These are phyloP conservation scores for Dendrocincla tyrannina DNA, from an alignment of 2,797 vertebrate species.

Conservation along the genomic window DNA sequence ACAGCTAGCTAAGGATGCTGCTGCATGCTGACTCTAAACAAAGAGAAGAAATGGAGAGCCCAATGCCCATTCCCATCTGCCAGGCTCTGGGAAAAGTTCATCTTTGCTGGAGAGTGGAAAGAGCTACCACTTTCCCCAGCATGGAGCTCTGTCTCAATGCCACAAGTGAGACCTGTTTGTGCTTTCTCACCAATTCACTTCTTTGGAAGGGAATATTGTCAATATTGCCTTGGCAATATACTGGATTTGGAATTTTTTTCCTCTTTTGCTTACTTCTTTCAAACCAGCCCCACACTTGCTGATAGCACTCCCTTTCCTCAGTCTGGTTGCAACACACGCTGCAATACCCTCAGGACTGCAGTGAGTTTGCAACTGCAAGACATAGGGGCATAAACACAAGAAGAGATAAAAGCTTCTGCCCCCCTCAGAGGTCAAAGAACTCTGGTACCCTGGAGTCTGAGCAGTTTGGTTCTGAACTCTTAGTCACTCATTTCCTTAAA, in stretches of 20 bases:
- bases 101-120: background rate
- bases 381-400: background rate
- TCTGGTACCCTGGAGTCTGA: background rate
- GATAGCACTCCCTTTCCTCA: background rate
- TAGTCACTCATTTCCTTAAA: background rate
- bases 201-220: background rate
- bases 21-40: background rate
- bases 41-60: background rate
- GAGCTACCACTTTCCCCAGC: background rate
- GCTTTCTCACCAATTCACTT: background rate
- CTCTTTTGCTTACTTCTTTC: background rate
- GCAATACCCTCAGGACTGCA: fast-evolving
- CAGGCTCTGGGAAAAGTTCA: background rate
- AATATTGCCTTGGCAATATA: background rate
- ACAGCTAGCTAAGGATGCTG: background rate
- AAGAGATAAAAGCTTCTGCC: background rate
- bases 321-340: background rate
- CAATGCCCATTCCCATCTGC: background rate
- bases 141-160: background rate
- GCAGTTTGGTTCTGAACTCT: background rate
- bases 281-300: background rate
- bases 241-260: background rate
- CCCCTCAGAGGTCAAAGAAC: background rate
- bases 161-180: background rate
- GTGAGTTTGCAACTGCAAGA: background rate